Base-by-base conservation (phyloP, 2,797 vertebrate genomes). In the Semaprochilodus insignis region DNA sequence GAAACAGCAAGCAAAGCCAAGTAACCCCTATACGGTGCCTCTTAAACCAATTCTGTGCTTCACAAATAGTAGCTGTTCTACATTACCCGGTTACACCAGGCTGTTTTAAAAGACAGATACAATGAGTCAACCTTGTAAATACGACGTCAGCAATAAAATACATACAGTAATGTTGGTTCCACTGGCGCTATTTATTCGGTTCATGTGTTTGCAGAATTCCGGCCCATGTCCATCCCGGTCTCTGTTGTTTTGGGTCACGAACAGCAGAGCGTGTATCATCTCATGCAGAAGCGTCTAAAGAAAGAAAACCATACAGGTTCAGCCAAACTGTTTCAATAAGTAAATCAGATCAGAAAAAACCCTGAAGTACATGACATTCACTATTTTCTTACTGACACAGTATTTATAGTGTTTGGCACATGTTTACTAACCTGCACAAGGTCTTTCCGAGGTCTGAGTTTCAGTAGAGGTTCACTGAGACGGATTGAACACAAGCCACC, bases 181-280 rank as follows among this genome's bases (percentile, higher is more conserved):
- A 0, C 92, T 97, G 88, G 96, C 90, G 36, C 78, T 55, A 89
- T 99, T 99, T 88, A 99, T 98, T 40, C 98, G 95, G 60, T 92
- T 90, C 98, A 99, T 99, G 77, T 99, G 98, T 84, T 97, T 99
- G 91, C 97, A 94, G 91, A 99, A 99, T 92, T 99, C 97, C 0
- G 98, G 97, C 0, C 98, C 98, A 0, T 99, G 98, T 3, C 97
- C 97, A 11, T 98, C 96, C 6, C 95, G 91, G 87, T 99, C 98
- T 82, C 95, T 93, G 88, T 97, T 94, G 84, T 99, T 99, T 86
- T 98, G 95, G 7, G 97, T 99, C 83, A 99, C 97, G 86, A 99
- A 99, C 55, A 99, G 95, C 82, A 99, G 94, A 0, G 98, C 98
- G 6, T 99, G 98, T 86, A 99, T 99, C 98, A 99, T 99, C 90